Conservation (phyloP, 2,113 vertebrate genomes). For the Baryphthengus martii region DNA sequence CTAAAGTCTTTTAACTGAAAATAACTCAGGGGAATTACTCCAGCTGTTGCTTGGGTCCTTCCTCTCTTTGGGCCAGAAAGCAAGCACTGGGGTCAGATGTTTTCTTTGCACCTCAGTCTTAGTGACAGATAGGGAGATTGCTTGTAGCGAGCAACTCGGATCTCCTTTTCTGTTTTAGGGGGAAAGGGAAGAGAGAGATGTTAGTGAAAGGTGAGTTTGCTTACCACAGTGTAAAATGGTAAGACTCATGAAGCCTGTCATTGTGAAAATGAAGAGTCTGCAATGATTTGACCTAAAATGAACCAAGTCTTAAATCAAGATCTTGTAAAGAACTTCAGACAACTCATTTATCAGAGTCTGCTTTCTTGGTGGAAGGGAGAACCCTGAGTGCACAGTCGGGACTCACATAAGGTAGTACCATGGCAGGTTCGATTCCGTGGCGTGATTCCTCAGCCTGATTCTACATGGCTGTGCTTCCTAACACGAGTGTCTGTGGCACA, state of each 20-base stretch:
- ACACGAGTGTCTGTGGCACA: fast-evolving
- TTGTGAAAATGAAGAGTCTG: neutral
- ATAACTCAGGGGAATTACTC: neutral
- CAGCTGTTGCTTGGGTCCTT: neutral
- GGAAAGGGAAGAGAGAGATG: neutral
- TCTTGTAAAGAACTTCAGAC: neutral
- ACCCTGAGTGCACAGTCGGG: neutral
- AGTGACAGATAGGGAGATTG: neutral
- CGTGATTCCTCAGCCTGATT: neutral
- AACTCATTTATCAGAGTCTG: neutral
- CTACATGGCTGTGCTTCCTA: fast-evolving
- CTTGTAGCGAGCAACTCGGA: neutral
- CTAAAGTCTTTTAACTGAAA: neutral
- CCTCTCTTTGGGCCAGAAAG: neutral
- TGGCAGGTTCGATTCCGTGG: too few relatives aligned
- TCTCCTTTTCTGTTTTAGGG: neutral
- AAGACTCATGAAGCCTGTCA: neutral
- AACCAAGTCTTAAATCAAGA: neutral
- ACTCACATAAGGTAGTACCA: fast-evolving
- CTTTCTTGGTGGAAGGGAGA: neutral
- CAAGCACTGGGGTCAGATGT: neutral
- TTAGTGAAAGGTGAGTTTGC: neutral
- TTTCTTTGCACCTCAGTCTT: neutral
- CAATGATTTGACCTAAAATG: neutral
- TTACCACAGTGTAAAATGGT: neutral